Conservation (phyloP, 2,888 invertebrate genomes). For the Amiota communis region DNA sequence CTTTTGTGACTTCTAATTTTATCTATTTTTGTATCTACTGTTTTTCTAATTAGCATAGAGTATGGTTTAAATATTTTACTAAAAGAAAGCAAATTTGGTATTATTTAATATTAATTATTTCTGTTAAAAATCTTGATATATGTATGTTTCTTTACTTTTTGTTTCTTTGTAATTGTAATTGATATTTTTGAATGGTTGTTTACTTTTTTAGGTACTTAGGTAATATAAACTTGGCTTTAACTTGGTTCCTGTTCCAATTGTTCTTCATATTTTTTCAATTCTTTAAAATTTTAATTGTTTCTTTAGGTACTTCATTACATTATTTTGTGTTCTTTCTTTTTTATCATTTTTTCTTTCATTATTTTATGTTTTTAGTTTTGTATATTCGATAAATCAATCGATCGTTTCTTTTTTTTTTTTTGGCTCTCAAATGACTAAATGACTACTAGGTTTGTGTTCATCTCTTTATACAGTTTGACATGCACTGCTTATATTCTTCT, state of each 20-base stretch:
- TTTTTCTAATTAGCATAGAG: constrained; percentile 2
- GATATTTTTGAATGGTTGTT: no score
- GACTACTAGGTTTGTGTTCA: constrained; percentile 1
- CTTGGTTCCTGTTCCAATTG: constrained; percentile 16
- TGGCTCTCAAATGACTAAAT: constrained; percentile 1
- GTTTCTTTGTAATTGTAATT: no score
- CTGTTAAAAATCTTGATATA: no score
- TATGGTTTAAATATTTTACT: neutral
- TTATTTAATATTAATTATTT: no score
- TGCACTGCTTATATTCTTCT: constrained; percentile 8
- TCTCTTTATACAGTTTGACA: constrained; percentile 35
- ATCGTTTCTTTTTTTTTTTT: no score
- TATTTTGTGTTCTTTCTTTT: neutral
- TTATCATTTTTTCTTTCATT: neutral
- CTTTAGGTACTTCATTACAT: constrained; percentile 14
- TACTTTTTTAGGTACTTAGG: constrained; percentile 7
- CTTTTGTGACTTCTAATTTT: neutral
- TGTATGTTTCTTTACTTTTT: no score
- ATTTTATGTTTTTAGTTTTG: neutral
- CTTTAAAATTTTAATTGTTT: neutral
- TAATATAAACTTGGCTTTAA: constrained; percentile 19
- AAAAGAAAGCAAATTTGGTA: no score
- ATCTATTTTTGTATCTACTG: no score
- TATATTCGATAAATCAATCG: neutral
- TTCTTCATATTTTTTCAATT: neutral